These are phyloP conservation scores for Drosophila infuscata DNA, from an alignment of 2,888 invertebrate species.

Conservation along the genomic window DNA sequence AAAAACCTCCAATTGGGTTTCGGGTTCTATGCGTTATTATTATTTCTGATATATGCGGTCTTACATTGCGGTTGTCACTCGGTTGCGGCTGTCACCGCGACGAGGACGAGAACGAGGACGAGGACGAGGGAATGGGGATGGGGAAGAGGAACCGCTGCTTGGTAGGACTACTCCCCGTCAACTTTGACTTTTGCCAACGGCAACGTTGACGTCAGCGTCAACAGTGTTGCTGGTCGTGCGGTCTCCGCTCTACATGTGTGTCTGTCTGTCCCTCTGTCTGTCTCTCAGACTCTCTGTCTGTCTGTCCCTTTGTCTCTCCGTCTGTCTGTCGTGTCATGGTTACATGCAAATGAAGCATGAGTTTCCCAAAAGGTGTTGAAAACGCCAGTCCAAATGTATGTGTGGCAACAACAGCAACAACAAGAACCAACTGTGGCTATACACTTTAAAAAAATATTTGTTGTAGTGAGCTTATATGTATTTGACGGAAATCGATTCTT, in stretches of 20 bases:
- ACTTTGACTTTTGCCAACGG: conserved; percentile 20
- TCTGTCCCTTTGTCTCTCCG: neutral
- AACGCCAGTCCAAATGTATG: conserved; percentile 52
- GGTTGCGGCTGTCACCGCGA: conserved; percentile 61
- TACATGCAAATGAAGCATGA: conserved; percentile 83
- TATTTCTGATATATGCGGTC: conserved; percentile 81
- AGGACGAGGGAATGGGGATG: neutral
- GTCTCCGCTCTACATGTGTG: conserved; percentile 43
- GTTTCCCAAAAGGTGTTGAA: conserved; percentile 81
- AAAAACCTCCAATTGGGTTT: conserved; percentile 53
- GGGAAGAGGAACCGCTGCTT: conserved; percentile 14
- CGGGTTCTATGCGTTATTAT: conserved; percentile 65
- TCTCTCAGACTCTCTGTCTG: too few species aligned
- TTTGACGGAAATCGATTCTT: neutral
- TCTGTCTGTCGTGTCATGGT: conserved; percentile 61
- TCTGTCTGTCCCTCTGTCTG: neutral
- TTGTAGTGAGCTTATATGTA: neutral
- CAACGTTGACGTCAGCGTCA: conserved; percentile 7
- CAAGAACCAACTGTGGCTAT: conserved; percentile 5
- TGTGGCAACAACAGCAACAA: conserved; percentile 32
- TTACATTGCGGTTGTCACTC: conserved; percentile 79
- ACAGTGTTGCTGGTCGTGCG: conserved; percentile 55
- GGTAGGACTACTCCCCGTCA: conserved; percentile 30
- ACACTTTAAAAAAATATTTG: neutral
- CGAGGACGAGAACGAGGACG: neutral